These are phyloP conservation scores for Coturnix japonica DNA, from an alignment of 2,113 vertebrate species.

Conservation along the genomic window DNA sequence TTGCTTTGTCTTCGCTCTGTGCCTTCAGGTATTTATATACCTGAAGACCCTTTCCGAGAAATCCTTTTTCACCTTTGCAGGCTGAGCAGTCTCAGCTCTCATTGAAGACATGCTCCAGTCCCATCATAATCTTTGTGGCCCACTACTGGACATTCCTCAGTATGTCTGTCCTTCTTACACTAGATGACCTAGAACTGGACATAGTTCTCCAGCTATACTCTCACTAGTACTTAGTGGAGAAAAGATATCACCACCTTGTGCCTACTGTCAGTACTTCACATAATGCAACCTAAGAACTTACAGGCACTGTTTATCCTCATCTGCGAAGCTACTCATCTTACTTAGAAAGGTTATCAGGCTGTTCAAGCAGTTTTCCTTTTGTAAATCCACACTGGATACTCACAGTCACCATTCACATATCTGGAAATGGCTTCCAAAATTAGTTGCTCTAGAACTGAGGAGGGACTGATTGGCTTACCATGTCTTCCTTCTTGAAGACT, in stretches of 20 bases:
- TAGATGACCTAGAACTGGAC: too few relatives aligned
- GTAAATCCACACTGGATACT: neutral
- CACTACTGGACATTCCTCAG: too few relatives aligned
- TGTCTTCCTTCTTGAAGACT: neutral
- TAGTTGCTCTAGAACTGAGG: neutral
- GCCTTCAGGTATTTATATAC: too few relatives aligned
- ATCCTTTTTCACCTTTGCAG: too few relatives aligned
- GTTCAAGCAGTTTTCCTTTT: neutral
- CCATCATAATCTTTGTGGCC: too few relatives aligned
- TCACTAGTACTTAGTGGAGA: neutral
- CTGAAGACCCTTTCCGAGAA: too few relatives aligned
- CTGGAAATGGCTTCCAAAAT: neutral
- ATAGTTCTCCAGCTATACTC: too few relatives aligned
- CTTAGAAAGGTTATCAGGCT: neutral
- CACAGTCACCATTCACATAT: neutral
- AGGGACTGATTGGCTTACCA: neutral
- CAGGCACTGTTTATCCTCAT: neutral
- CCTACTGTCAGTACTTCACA: neutral
- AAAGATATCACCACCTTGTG: neutral
- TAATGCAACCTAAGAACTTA: neutral
- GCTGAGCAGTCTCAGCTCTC: too few relatives aligned
- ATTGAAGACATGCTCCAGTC: too few relatives aligned
- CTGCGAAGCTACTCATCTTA: neutral
- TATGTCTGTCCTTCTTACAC: too few relatives aligned
- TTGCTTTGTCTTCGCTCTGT: too few relatives aligned